Evolutionary conservation across 2,797 vertebrate species (phyloP), one percentile per base, ranked within the genome.

Genomic region (Clangula hyemalis): DNA sequence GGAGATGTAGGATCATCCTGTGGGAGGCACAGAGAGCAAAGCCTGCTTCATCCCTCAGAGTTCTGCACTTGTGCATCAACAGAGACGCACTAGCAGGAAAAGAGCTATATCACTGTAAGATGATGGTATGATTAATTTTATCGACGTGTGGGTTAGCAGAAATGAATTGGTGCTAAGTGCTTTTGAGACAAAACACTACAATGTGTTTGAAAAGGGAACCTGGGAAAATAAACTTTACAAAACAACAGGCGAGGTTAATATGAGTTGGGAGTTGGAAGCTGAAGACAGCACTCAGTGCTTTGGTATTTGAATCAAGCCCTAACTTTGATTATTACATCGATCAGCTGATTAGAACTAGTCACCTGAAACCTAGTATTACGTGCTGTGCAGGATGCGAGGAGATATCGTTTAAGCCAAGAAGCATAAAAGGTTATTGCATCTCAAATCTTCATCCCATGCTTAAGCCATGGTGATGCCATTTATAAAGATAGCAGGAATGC

Each of bases 271-370:
- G 25, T 54, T 64, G 11, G 27, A 79, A 77, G 32, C 21, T 27
- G 43, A 79, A 82, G 49, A 61, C 68, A 68, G 54, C 8, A 53
- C 87, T 82, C 84, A 34, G 84, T 87, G 45, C 3, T 80, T 49
- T 81, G 32, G 14, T 87, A 38, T 95, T 96, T 80, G 32, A 36
- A 87, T 70, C 36, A 88, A 80, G 58, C 70, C 72, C 64, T 91
- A 92, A 82, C 16, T 90, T 93, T 96, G 85, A 93, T 89, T 70
- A 91, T 64, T 57, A 45, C 69, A 78, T 89, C 1, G 3, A 96
- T 95, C 75, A 73, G 22, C 58, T 91, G 66, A 96, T 92, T 90
- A 90, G 96, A 96, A 94, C 65, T 87, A 85, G 68, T 93, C 36
- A 94, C 28, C 85, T 81, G 49, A 89, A 97, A 90, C 54, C 39